Conservation (phyloP, 2,888 invertebrate species). For the Neoascia interrupta region DNA sequence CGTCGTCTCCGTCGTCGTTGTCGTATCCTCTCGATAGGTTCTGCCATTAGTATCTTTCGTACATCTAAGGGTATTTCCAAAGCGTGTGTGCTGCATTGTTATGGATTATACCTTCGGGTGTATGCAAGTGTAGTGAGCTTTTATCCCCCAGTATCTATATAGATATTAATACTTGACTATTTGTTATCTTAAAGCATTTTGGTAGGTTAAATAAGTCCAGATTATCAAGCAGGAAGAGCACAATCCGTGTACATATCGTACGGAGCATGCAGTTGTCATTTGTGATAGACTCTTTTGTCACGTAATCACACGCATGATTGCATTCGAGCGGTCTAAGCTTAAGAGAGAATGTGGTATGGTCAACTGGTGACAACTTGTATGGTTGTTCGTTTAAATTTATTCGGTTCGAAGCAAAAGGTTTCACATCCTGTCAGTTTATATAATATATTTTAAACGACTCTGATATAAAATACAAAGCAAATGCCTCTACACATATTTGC, state of each 20-base stretch:
- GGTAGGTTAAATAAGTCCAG: constrained; percentile 31
- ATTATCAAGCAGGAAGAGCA: constrained; percentile 20
- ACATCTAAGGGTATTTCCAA: constrained; percentile 39
- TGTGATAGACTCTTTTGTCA: constrained; percentile 38
- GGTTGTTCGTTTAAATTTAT: too few relatives aligned
- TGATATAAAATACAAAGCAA: too few relatives aligned
- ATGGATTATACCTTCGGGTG: constrained; percentile 15
- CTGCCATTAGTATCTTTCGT: constrained; percentile 56
- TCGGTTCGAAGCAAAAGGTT: too few relatives aligned
- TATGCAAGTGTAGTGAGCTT: constrained; percentile 1
- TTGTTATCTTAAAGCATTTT: constrained; percentile 40
- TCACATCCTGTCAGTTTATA: too few relatives aligned
- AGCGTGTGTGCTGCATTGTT: constrained; percentile 45
- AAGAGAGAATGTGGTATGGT: constrained; percentile 21
- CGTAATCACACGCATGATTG: constrained; percentile 40
- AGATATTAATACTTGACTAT: constrained; percentile 33
- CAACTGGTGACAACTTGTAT: constrained; percentile 21
- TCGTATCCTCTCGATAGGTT: constrained; percentile 32
- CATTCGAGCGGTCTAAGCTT: constrained; percentile 7
- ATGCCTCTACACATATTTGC: too few relatives aligned
- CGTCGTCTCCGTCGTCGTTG: too few relatives aligned
- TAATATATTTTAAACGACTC: too few relatives aligned
- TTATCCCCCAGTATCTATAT: constrained; percentile 16
- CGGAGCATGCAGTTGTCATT: constrained; percentile 3
- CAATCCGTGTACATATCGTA: background rate